Conservation (phyloP, 2,888 invertebrate genomes). For the Clostera curtula region DNA sequence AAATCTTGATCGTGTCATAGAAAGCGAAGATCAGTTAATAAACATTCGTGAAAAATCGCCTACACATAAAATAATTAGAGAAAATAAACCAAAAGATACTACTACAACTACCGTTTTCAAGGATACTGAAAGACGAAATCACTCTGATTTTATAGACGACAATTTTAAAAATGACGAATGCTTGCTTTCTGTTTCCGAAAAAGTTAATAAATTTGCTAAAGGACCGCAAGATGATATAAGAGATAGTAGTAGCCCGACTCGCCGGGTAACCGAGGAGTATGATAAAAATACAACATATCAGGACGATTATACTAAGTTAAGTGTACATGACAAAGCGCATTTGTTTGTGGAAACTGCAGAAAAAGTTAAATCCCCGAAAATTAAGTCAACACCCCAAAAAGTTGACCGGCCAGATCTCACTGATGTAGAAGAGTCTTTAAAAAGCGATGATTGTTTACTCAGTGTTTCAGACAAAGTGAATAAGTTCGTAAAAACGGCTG, state of each 20-base stretch:
- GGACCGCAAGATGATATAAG: constrained; percentile 48
- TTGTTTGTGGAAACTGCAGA: constrained; percentile 78
- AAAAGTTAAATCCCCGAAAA: constrained; percentile 59
- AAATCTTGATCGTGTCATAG: constrained; percentile 44
- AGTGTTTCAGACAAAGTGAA: constrained; percentile 79
- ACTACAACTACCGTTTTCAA: constrained; percentile 37
- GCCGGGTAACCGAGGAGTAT: constrained; percentile 59
- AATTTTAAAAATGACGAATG: constrained; percentile 76
- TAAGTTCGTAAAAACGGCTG: constrained; percentile 77
- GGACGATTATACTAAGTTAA: constrained; percentile 69
- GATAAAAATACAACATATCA: constrained; percentile 71
- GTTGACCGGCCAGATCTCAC: constrained; percentile 68
- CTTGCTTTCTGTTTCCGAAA: constrained; percentile 79
- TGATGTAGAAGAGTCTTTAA: constrained; percentile 73
- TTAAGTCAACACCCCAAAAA: constrained; percentile 44
- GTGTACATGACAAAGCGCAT: constrained; percentile 79
- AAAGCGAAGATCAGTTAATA: constrained; percentile 66
- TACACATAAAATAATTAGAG: constrained; percentile 59
- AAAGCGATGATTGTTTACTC: constrained; percentile 75
- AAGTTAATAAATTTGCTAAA: constrained; percentile 80
- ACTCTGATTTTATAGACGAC: constrained; percentile 69
- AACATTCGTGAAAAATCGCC: constrained; percentile 76
- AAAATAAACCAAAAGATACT: constrained; percentile 42
- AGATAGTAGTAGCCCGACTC: constrained; percentile 48
- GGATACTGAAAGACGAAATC: constrained; percentile 49